phyloP scores from a whole-genome alignment of 2,797 vertebrate genomes.

The Takifugu rubripes region DNA sequence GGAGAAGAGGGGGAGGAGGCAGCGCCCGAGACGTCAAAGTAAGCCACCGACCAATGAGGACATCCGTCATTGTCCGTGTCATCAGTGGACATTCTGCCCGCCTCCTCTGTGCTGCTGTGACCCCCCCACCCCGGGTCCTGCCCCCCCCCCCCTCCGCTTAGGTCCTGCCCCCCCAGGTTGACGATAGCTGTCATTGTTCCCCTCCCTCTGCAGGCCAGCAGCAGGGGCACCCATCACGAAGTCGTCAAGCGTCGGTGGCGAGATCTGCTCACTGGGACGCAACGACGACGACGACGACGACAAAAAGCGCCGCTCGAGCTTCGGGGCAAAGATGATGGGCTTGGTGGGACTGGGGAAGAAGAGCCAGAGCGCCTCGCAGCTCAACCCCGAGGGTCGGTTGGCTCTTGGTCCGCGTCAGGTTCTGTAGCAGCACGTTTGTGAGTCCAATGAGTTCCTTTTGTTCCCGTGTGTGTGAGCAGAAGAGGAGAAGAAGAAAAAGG shows the following conservation, averaged over 20 bases:
- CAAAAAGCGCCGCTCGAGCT: conserved; percentile 91
- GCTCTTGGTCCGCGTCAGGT: neutral
- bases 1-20: conserved; percentile 28
- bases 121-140: too few relatives aligned
- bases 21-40: conserved; percentile 46
- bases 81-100: conserved; percentile 8
- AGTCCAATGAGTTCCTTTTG: neutral
- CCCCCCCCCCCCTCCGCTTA: neutral
- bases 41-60: conserved; percentile 26
- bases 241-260: conserved; percentile 87
- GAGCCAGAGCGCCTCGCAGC: conserved; percentile 89
- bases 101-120: conserved; percentile 47
- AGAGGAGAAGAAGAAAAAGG: conserved; percentile 91
- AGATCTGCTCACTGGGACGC: conserved; percentile 87
- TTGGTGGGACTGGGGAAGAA: conserved; percentile 93
- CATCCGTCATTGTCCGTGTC: neutral
- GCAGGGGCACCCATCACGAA: conserved; percentile 77
- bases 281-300: conserved; percentile 93
- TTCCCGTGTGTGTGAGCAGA: conserved; percentile 67
- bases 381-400: conserved; percentile 85
- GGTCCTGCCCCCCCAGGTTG: neutral
- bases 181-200: neutral
- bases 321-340: conserved; percentile 93
- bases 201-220: conserved; percentile 68
- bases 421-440: neutral